Conservation (phyloP, 1,140 invertebrate species). For the Apis laboriosa region DNA sequence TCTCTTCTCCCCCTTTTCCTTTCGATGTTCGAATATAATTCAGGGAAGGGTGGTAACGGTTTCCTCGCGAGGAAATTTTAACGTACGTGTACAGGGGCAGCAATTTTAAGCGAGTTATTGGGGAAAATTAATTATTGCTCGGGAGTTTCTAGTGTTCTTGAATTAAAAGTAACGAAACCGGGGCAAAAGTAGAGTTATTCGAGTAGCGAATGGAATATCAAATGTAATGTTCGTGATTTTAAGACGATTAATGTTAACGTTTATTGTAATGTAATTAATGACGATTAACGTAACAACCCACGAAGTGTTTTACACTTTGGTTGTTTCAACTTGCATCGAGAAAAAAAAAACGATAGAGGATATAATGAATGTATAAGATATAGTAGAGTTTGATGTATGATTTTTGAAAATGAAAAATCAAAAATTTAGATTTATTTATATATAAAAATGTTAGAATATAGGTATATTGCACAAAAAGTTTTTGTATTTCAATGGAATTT, state of each 20-base stretch:
- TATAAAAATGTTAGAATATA: too few relatives aligned
- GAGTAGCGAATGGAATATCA: not conserved
- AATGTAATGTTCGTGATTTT: not conserved
- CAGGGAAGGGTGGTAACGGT: slow-evolving; percentile 13
- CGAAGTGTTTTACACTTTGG: not conserved
- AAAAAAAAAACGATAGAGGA: not conserved
- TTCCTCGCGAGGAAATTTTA: slow-evolving; percentile 23
- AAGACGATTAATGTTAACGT: too few relatives aligned
- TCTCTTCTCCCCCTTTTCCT: slow-evolving; percentile 23
- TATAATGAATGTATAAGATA: too few relatives aligned
- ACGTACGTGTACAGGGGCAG: slow-evolving; percentile 1
- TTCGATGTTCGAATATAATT: slow-evolving; percentile 45
- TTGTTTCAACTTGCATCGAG: too few relatives aligned
- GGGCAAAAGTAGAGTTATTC: not conserved
- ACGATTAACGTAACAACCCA: too few relatives aligned
- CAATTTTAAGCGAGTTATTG: not conserved
- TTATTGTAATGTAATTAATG: too few relatives aligned
- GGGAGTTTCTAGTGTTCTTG: not conserved
- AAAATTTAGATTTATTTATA: too few relatives aligned
- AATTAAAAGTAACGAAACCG: slow-evolving; percentile 25
- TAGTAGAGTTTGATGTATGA: too few relatives aligned
- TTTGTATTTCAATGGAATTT: too few relatives aligned
- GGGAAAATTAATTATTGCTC: slow-evolving; percentile 30
- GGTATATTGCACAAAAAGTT: too few relatives aligned
- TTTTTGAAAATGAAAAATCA: not conserved